A percentile compares a stretch with the other conserved stretches of the same genome.
These are phyloP conservation scores for Megathymus violae DNA, from an alignment of 1,140 invertebrate genomes.

Conservation along the genomic window DNA sequence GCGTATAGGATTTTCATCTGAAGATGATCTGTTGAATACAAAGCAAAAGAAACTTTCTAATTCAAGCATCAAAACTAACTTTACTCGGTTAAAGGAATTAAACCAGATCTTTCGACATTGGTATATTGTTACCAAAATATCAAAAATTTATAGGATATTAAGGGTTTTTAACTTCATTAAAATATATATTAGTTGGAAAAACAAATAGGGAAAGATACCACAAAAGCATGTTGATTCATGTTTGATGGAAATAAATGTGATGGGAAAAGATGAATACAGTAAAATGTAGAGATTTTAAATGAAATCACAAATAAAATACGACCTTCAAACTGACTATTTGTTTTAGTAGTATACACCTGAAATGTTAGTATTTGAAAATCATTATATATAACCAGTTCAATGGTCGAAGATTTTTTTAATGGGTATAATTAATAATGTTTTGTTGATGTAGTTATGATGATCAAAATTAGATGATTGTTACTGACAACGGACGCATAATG, in stretches of 20 bases:
- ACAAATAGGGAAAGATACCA: slow-evolving; percentile 65
- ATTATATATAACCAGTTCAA: slow-evolving; percentile 46
- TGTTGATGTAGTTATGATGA: slow-evolving; percentile 28
- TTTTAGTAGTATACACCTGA: slow-evolving; percentile 37
- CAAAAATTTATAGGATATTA: background rate
- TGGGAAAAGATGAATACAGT: slow-evolving; percentile 36
- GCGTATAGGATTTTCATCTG: slow-evolving; percentile 78
- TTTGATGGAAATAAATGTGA: slow-evolving; percentile 4
- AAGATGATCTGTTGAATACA: slow-evolving; percentile 84
- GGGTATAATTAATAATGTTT: slow-evolving; percentile 26
- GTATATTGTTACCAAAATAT: slow-evolving; percentile 1
- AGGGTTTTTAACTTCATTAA: too few species aligned
- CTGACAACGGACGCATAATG: slow-evolving; percentile 46
- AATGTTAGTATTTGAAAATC: slow-evolving; percentile 40
- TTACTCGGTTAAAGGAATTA: background rate
- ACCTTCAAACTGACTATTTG: slow-evolving; percentile 53
- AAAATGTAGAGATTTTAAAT: slow-evolving; percentile 18
- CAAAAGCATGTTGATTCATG: slow-evolving; percentile 59
- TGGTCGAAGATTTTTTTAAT: slow-evolving; percentile 31
- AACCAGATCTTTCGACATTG: background rate
- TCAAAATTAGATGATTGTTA: slow-evolving; percentile 37
- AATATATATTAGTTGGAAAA: slow-evolving; percentile 17
- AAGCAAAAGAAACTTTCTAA: slow-evolving; percentile 81
- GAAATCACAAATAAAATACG: slow-evolving; percentile 39
- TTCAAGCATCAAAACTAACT: slow-evolving; percentile 52